phyloP scores from a whole-genome alignment of 2,797 vertebrate genomes.

The Sebastes cheni region DNA sequence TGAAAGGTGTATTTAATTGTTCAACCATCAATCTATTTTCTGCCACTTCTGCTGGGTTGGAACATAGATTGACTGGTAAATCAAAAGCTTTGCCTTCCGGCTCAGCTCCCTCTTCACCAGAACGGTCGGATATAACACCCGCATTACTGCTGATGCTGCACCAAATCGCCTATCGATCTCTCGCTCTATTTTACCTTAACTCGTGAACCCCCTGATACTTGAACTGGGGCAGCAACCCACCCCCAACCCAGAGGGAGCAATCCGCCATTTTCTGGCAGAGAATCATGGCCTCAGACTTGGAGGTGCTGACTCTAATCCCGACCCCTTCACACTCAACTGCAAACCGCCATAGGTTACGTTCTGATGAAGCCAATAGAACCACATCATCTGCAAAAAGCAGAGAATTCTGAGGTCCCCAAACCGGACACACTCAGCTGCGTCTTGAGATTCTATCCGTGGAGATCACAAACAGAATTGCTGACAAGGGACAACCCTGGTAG shows the following conservation, averaged over 20 bases:
- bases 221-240: too few species aligned
- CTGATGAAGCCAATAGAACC: neutral
- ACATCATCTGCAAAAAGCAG: neutral
- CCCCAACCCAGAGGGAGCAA: neutral
- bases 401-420: neutral
- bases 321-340: too few species aligned
- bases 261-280: too few species aligned
- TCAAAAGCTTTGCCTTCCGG: neutral
- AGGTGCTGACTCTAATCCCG: too few species aligned
- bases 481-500: neutral
- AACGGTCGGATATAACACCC: neutral
- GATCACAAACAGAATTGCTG: neutral
- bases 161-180: too few species aligned
- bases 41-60: neutral
- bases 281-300: too few species aligned
- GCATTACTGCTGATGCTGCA: neutral
- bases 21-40: neutral
- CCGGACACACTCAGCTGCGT: too few species aligned
- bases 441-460: neutral
- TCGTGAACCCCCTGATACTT: too few species aligned
- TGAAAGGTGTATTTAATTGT: neutral
- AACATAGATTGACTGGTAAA: neutral
- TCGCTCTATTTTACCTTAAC: too few species aligned
- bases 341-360: rapidly evolving
- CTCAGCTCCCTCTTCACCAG: neutral